Evolutionary conservation across 2,797 vertebrate species (phyloP), one percentile per base, ranked within the genome.

Genomic region (Dipus sagitta): DNA sequence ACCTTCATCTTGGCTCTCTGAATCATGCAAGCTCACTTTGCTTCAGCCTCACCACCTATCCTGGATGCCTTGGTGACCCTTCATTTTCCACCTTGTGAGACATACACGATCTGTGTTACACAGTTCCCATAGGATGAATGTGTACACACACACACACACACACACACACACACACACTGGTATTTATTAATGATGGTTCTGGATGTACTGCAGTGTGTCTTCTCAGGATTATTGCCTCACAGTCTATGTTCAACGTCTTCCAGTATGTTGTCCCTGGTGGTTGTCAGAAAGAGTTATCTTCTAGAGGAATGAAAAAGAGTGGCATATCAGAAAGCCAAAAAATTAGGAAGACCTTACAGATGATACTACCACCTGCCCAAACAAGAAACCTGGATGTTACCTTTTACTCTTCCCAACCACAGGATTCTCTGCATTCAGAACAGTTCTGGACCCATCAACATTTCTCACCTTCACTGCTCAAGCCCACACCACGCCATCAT

Each of bases 401-500:
- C 68, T 86, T 62, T 67, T 20, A 38, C 6, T 72, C 12, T 54
- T 9, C 42, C 30, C 91, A 78, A 2, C 68, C 60, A 34, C 4
- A 26, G 47, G 23, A 14, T n/a, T 68, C 68, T 54, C 64, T 80
- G 32, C 70, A 93, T 38, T 71, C 15, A 20, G 58, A 38, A 9
- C n/a, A 81, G 65, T 85, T 80, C 83, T 65, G 70, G 38, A 90
- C 79, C 15, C 10, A 47, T 47, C 26, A 62, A 24, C 0, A 1
- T 24, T 81, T 94, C 80, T 81, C 76, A 89, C 67, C 70, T 77
- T 93, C 34, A 89, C n/a, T 15, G 34, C n/a, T 13, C 6, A 38
- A 58, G 12, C 30, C 32, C 38, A 75, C 0, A 2, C 6, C 58
- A 82, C n/a, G 21, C 42, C 47, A 71, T 3, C 12, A 30, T 64